Conservation (phyloP, 2,797 vertebrate species). For the Falco columbarius region DNA sequence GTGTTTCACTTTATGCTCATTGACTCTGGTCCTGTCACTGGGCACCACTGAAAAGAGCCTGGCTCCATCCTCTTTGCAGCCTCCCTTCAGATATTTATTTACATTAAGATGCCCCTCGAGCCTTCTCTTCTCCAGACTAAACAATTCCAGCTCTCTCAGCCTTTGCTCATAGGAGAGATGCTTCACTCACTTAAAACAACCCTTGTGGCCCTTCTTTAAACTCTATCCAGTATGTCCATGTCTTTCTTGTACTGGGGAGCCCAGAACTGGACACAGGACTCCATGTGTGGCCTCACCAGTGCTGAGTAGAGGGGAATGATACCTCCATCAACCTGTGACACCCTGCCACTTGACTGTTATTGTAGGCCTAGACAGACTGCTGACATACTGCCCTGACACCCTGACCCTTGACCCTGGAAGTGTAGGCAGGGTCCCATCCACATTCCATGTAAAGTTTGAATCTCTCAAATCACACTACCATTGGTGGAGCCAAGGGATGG, state of each 20-base stretch:
- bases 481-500: background rate
- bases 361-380: background rate
- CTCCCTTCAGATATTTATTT: no score
- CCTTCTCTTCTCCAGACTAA: no score
- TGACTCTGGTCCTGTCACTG: no score
- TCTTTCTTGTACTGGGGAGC: background rate
- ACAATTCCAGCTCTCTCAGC: background rate
- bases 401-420: background rate
- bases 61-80: no score
- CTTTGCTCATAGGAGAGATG: background rate
- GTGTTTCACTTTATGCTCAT: no score
- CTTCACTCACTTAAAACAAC: background rate
- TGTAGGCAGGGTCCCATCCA: background rate
- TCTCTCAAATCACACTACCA: background rate
- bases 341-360: background rate
- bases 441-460: background rate
- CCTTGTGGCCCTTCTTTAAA: background rate
- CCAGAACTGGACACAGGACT: background rate
- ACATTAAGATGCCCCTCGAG: no score
- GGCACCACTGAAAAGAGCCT: no score
- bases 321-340: background rate
- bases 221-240: background rate
- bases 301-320: background rate
- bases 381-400: background rate
- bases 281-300: background rate